Evolutionary conservation across 2,113 vertebrate species (phyloP).

Genomic region (Lamprologus tigripictilis): DNA sequence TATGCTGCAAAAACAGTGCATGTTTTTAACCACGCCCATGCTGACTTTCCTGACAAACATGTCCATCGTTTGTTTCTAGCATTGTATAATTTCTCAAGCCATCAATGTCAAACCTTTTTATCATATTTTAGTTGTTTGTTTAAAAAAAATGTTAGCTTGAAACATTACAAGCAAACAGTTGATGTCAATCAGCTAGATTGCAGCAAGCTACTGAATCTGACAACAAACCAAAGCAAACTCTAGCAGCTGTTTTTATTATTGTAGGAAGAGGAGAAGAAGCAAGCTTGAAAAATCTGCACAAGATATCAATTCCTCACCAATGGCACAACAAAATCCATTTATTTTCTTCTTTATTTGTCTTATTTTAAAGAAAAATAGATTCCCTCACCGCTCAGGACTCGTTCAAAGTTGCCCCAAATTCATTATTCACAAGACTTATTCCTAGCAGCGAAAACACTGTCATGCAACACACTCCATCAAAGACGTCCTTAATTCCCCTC

Average conservation of each 20-base stretch:
- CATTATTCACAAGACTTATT: conserved; percentile 43
- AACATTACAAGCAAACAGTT: background rate
- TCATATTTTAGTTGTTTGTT: background rate
- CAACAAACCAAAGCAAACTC: background rate
- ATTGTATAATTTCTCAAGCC: background rate
- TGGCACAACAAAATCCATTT: background rate
- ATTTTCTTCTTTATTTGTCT: background rate
- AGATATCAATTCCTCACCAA: background rate
- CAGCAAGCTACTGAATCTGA: background rate
- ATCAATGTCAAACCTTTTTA: background rate
- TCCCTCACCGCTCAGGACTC: background rate
- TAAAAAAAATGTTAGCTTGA: background rate
- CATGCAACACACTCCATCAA: conserved; percentile 32
- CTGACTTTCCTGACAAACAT: background rate
- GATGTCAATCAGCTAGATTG: background rate
- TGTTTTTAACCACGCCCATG: background rate
- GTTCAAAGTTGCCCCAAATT: conserved; percentile 27
- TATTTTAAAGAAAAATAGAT: background rate
- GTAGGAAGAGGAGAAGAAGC: background rate
- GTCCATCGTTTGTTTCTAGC: background rate
- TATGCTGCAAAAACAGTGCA: background rate
- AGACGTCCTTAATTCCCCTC: conserved; percentile 23
- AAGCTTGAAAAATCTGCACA: background rate
- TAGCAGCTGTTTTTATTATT: background rate
- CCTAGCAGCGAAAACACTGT: conserved; percentile 4